Evolutionary conservation across 2,113 vertebrate species (phyloP).

Genomic region (Phyllopteryx taeniolatus): DNA sequence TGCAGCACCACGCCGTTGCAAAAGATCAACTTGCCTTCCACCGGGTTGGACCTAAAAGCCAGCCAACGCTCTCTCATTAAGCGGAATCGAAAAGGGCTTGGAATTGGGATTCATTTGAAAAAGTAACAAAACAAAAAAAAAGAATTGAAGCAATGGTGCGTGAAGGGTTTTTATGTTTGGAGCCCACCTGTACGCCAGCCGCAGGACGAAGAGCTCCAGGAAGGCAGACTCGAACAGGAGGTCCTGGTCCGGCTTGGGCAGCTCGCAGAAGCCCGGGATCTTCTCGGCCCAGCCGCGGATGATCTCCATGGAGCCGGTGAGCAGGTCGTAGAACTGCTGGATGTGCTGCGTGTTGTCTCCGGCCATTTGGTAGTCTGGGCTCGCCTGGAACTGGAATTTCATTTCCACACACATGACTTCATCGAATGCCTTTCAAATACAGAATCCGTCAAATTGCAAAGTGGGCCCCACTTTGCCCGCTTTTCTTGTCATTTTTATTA

Average conservation of each 20-base stretch:
- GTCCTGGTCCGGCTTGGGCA: constrained; percentile 92
- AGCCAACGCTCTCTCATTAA: background rate
- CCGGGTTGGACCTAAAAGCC: constrained; percentile 89
- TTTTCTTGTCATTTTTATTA: constrained; percentile 46
- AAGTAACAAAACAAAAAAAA: constrained; percentile 63
- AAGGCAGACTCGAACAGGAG: constrained; percentile 98
- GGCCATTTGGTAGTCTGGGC: constrained; percentile 97
- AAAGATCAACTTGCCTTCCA: constrained; percentile 99
- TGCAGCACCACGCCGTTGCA: constrained; percentile 97
- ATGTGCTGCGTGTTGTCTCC: constrained; percentile 98
- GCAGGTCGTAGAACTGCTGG: constrained; percentile 98
- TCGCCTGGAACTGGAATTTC: constrained; percentile 97
- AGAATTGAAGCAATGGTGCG: constrained; percentile 69
- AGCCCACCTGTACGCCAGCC: constrained; percentile 90
- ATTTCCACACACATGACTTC: constrained; percentile 76
- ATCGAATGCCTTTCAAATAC: constrained; percentile 90
- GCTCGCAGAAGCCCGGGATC: constrained; percentile 90
- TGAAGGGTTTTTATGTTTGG: constrained; percentile 55
- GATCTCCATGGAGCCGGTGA: constrained; percentile 99
- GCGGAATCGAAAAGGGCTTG: background rate
- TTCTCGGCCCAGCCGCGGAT: constrained; percentile 98
- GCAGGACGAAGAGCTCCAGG: constrained; percentile 94
- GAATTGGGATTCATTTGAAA: constrained; percentile 46
- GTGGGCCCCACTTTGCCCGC: constrained; percentile 43
- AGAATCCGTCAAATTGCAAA: constrained; percentile 93